Percentiles rank a stretch among this genome's conserved stretches.
Conservation (phyloP, 2,888 invertebrate genomes). For the Hetaerina titia region DNA sequence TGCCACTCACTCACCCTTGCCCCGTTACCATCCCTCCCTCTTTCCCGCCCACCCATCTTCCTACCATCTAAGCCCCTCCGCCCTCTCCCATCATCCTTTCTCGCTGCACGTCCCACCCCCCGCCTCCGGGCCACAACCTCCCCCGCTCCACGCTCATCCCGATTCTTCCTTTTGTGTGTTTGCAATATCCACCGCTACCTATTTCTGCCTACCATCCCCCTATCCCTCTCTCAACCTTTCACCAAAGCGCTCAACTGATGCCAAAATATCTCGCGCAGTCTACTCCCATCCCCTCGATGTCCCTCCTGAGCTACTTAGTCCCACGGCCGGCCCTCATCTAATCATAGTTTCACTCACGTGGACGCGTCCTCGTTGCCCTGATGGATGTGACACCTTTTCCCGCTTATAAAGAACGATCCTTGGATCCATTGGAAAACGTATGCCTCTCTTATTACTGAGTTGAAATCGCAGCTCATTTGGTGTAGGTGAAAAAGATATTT, state of each 20-base stretch:
- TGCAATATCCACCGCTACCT: slow-evolving; percentile 43
- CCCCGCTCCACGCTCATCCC: not conserved
- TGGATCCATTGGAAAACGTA: no score
- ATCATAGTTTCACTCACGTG: no score
- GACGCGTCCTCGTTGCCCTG: no score
- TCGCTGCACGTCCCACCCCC: not conserved
- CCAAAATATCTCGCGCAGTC: not conserved
- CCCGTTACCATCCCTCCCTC: not conserved
- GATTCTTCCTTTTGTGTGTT: slow-evolving; percentile 46
- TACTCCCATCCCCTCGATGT: no score
- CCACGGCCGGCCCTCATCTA: no score
- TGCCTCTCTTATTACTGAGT: no score
- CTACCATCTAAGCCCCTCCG: not conserved
- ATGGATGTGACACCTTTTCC: no score
- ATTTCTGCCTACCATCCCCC: not conserved
- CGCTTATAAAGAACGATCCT: no score
- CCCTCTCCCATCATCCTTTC: not conserved
- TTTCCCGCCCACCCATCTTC: not conserved
- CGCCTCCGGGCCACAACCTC: not conserved
- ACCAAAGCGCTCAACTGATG: not conserved
- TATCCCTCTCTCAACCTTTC: not conserved
- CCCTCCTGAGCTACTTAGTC: no score
- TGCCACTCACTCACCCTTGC: slow-evolving; percentile 14
- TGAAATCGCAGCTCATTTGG: no score
- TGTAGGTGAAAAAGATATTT: no score